Base-by-base conservation (phyloP, 2,113 vertebrate genomes). In the Ariopsis seemanni region DNA sequence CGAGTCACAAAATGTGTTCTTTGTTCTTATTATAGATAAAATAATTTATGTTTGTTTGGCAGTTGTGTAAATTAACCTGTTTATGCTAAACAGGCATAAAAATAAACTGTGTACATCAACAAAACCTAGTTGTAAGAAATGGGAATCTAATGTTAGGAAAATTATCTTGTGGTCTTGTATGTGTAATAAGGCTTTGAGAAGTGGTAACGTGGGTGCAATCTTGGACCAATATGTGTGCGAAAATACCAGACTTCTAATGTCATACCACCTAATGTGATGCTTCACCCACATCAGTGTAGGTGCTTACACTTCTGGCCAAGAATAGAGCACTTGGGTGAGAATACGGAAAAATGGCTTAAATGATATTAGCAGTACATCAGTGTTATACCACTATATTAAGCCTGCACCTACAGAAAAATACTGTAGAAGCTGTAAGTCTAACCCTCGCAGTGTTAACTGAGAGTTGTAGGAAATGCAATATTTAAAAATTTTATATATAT, bases 181-280 rank as follows among this genome's bases (percentile, higher is more conserved):
- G 22, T 77, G 74, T 53, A 77, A 77, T 77, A 53, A 53, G 48
- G 74, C 48, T 77, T 77, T 77, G 22, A 14, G 48, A 77, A 52
- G 50, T 52, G 22, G 50, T 53, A 52, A 53, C 22, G 20, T 77
- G 25, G 50, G 74, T 12, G 22, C 74, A 53, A 77, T 77, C n/a
- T n/a, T 77, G 74, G 74, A 77, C 74, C 74, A 77, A n/a, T 74
- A 74, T 77, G 74, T 53, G 74, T 77, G 48, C 11, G 9, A 25
- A 77, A 77, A 53, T 77, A 53, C 74, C 74, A 77, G 48, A 15
- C 74, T 53, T 53, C 50, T 53, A 77, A 53, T 53, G 74, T 77
- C 74, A 77, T 48, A 77, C 48, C 72, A 74, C 74, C n/a, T 77
- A 9, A 52, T 77, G 48, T 77, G 74, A 74, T 74, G 72, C 42